A percentile compares a stretch with the other conserved stretches of the same genome.
Evolutionary conservation across 2,888 invertebrate genomes (phyloP).

Genomic region (Steromphala cineraria): DNA sequence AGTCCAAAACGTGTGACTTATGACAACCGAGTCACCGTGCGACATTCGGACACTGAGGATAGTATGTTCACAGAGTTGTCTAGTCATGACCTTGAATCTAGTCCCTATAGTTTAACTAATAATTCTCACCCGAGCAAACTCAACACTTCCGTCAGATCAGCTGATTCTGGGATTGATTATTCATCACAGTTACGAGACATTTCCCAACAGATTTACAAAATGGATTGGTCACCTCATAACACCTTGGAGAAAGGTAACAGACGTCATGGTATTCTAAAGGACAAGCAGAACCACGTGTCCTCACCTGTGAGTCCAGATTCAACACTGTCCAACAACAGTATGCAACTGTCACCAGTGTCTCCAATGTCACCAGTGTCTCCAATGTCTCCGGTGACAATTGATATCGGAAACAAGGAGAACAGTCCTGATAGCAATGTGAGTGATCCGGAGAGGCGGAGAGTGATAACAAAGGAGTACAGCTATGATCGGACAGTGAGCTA

Average conservation of each 20-base stretch:
- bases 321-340: not conserved
- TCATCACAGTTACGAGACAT: slow-evolving; percentile 58
- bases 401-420: slow-evolving; percentile 30
- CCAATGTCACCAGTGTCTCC: not conserved
- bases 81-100: slow-evolving; percentile 39
- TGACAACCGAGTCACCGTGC: slow-evolving; percentile 60
- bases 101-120: slow-evolving; percentile 21
- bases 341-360: not conserved
- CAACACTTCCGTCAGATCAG: not conserved
- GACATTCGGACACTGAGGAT: slow-evolving; percentile 57
- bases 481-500: slow-evolving; percentile 63
- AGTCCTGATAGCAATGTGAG: slow-evolving; percentile 20
- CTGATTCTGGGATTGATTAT: slow-evolving; percentile 57
- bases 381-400: not conserved
- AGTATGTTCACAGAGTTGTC: slow-evolving; percentile 52
- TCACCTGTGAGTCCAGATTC: not conserved
- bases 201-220: slow-evolving; percentile 58
- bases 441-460: not conserved
- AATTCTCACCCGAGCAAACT: slow-evolving; percentile 20
- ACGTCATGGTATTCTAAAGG: slow-evolving; percentile 31
- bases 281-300: slow-evolving; percentile 27
- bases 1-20: slow-evolving; percentile 68
- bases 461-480: slow-evolving; percentile 51
- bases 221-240: slow-evolving; percentile 50
- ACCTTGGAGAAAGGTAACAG: not conserved